phyloP scores from a whole-genome alignment of 2,113 vertebrate species.

The Paraplagusia blochii region DNA sequence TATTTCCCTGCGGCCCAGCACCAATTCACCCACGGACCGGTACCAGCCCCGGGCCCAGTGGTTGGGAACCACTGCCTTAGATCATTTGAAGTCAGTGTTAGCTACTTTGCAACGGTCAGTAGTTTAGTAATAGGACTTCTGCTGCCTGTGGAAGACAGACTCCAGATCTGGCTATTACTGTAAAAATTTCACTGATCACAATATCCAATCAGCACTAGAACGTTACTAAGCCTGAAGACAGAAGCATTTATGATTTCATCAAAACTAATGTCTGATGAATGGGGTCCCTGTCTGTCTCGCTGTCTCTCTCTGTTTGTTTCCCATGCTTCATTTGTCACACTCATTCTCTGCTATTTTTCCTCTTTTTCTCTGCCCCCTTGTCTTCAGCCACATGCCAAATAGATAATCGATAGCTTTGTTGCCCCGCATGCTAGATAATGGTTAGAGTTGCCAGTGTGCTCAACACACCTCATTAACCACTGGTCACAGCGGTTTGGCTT shows the following conservation, averaged over 20 bases:
- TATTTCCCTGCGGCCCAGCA: too few relatives aligned
- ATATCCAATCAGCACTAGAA: too few relatives aligned
- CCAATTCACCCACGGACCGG: too few relatives aligned
- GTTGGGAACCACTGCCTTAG: too few relatives aligned
- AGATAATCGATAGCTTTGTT: constrained; percentile 64
- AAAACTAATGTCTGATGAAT: not conserved
- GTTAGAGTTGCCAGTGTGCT: constrained; percentile 50
- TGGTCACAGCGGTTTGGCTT: constrained; percentile 46
- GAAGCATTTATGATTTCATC: constrained; percentile 18
- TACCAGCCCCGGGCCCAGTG: too few relatives aligned
- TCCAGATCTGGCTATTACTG: too few relatives aligned
- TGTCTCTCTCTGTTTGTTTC: not conserved
- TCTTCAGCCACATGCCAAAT: constrained; percentile 51
- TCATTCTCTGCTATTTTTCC: not conserved
- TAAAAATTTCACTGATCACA: too few relatives aligned
- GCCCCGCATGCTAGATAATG: constrained; percentile 52
- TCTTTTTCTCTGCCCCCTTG: constrained; percentile 21
- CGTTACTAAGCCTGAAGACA: not conserved
- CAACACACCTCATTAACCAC: constrained; percentile 66
- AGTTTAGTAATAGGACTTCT: too few relatives aligned
- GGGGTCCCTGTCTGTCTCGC: not conserved
- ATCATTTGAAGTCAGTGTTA: too few relatives aligned
- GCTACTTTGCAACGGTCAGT: too few relatives aligned
- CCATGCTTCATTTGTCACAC: not conserved
- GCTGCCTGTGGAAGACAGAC: too few relatives aligned